Conservation (phyloP, 2,113 vertebrate species). For the Thermophis baileyi region DNA sequence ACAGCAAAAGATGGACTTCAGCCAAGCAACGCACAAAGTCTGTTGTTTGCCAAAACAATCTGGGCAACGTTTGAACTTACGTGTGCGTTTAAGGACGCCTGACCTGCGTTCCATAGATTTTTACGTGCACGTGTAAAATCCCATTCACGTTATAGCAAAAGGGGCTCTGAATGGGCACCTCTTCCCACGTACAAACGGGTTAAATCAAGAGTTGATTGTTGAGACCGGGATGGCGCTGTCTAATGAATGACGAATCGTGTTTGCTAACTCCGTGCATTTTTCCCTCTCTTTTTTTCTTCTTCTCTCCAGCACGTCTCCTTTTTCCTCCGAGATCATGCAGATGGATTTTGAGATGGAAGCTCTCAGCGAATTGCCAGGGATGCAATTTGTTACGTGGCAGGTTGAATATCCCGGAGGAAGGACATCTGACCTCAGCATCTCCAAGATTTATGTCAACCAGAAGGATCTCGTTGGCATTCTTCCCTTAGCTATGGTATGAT, state of each 20-base stretch:
- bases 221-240: not conserved
- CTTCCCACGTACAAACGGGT: not conserved
- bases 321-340: slow-evolving; percentile 84
- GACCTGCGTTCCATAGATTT: not conserved
- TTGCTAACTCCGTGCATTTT: not conserved
- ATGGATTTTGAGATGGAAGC: slow-evolving; percentile 87
- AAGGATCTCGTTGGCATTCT: slow-evolving; percentile 83
- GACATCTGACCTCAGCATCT: slow-evolving; percentile 75
- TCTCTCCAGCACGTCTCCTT: slow-evolving; percentile 48
- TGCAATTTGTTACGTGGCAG: slow-evolving; percentile 90
- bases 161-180: not conserved
- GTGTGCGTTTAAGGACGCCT: not conserved
- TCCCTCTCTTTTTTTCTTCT: not conserved
- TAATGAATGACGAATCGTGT: not conserved
- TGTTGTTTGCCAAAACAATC: not conserved
- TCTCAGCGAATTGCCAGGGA: slow-evolving; percentile 70
- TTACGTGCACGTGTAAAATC: not conserved
- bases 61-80: not conserved
- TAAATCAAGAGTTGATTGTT: not conserved
- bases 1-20: not conserved
- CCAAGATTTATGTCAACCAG: slow-evolving; percentile 85
- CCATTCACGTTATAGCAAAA: not conserved
- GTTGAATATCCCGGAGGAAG: slow-evolving; percentile 78
- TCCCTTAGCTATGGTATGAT: slow-evolving; percentile 88
- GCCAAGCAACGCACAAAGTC: not conserved